Percentiles rank a stretch among this genome's conserved stretches.
These are phyloP conservation scores for Sylvia borin DNA, from an alignment of 2,797 vertebrate species.

Conservation along the genomic window DNA sequence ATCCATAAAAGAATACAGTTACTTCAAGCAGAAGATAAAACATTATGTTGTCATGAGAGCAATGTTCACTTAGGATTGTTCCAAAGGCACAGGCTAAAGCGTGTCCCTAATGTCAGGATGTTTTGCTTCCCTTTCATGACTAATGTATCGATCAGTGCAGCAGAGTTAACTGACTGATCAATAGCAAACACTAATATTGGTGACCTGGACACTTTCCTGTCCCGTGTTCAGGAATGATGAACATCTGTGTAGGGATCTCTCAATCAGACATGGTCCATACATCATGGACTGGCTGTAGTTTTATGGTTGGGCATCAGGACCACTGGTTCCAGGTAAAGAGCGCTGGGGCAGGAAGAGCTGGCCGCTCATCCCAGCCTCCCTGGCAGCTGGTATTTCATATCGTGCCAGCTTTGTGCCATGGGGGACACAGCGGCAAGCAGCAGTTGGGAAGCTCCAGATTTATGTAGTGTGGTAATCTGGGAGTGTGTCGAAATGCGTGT, in stretches of 20 bases:
- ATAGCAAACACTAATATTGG: neutral
- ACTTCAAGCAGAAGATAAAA: neutral
- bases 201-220: neutral
- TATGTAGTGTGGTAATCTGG: neutral
- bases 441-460: neutral
- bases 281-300: neutral
- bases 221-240: neutral
- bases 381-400: neutral
- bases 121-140: conserved; percentile 2
- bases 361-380: neutral
- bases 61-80: neutral
- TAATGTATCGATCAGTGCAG: neutral
- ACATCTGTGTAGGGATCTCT: neutral
- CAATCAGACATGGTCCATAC: neutral
- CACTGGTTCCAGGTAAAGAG: rapidly evolving
- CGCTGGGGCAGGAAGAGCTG: neutral
- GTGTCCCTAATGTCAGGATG: neutral
- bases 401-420: neutral
- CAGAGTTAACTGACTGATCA: conserved; percentile 12
- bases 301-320: neutral
- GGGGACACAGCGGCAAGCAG: neutral
- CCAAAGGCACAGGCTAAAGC: neutral
- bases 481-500: neutral
- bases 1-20: neutral
- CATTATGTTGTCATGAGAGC: neutral